Evolutionary conservation across 2,113 vertebrate genomes (phyloP).

Genomic region (Gallinago jamesoni): DNA sequence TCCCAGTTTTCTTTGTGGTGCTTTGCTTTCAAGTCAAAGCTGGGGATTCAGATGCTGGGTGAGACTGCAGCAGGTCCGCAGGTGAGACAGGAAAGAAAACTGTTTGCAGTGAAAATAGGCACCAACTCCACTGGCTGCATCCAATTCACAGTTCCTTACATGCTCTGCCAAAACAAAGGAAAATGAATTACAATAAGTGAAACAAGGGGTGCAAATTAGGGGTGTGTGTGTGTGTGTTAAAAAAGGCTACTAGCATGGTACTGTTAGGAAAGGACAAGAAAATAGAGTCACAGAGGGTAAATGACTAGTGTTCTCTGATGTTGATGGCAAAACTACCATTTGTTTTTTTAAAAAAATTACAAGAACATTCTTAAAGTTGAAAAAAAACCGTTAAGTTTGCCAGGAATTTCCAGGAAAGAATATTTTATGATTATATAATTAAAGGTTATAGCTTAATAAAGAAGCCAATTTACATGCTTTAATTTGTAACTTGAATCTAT

Average conservation of each 20-base stretch:
- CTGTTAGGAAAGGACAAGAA: neutral
- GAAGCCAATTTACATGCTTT: neutral
- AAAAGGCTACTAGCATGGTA: neutral
- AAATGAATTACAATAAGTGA: neutral
- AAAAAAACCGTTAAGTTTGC: neutral
- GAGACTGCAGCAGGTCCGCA: neutral
- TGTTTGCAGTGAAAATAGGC: neutral
- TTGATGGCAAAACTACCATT: neutral
- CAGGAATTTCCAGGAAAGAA: neutral
- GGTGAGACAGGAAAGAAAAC: neutral
- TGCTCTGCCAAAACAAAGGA: neutral
- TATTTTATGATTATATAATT: neutral
- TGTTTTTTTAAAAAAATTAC: neutral
- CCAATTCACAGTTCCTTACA: neutral
- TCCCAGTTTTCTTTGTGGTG: neutral
- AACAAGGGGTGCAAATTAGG: neutral
- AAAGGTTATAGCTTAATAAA: neutral
- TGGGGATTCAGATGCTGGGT: neutral
- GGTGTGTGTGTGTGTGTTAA: too few species aligned
- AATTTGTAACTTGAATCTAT: neutral
- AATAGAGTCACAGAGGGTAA: neutral
- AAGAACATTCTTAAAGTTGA: neutral
- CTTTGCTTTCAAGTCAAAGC: slow-evolving; percentile 28
- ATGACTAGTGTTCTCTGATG: neutral
- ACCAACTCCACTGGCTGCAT: neutral